Evolutionary conservation across 92 coral and sea anemone species (phyloP).

Genomic region (Hydrozoanthus gracilis): DNA sequence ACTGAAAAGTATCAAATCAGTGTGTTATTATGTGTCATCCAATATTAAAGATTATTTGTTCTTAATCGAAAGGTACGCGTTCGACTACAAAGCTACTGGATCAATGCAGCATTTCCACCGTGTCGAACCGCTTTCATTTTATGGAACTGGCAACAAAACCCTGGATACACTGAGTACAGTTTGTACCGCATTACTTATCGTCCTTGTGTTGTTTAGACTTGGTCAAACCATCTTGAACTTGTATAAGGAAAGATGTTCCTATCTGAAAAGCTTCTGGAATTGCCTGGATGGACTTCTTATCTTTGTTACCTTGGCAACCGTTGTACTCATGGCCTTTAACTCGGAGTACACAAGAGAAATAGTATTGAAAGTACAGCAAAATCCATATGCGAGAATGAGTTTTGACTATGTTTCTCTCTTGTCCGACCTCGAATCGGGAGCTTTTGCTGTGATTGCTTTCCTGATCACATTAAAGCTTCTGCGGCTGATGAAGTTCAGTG

Average conservation of each 20-base stretch:
- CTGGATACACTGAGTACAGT: conserved; percentile 24
- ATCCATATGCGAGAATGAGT: conserved; percentile 40
- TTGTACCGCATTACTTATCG: conserved; percentile 1
- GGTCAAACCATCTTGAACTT: background rate
- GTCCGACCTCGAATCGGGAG: conserved; percentile 19
- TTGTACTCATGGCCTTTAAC: conserved; percentile 1
- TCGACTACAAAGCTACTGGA: conserved; percentile 36
- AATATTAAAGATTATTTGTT: too few species aligned
- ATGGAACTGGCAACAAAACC: conserved; percentile 30
- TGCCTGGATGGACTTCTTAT: conserved; percentile 24
- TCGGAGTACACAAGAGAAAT: conserved; percentile 33
- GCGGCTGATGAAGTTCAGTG: conserved; percentile 20
- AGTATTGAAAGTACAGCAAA: conserved; percentile 13
- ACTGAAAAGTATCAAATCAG: too few species aligned
- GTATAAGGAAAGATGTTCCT: conserved; percentile 2
- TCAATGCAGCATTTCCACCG: conserved; percentile 29
- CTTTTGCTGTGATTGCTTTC: conserved; percentile 36
- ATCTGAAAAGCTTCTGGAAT: conserved; percentile 37
- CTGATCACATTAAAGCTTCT: conserved; percentile 24
- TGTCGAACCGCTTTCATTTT: conserved; percentile 31
- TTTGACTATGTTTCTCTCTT: conserved; percentile 35
- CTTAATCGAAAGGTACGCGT: conserved; percentile 12
- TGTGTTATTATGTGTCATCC: too few species aligned
- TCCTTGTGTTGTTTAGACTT: background rate
- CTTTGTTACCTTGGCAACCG: background rate